Percentiles rank a stretch among this genome's conserved stretches.
Evolutionary conservation across 1,140 invertebrate species (phyloP).

Genomic region (Magallana ariakensis): DNA sequence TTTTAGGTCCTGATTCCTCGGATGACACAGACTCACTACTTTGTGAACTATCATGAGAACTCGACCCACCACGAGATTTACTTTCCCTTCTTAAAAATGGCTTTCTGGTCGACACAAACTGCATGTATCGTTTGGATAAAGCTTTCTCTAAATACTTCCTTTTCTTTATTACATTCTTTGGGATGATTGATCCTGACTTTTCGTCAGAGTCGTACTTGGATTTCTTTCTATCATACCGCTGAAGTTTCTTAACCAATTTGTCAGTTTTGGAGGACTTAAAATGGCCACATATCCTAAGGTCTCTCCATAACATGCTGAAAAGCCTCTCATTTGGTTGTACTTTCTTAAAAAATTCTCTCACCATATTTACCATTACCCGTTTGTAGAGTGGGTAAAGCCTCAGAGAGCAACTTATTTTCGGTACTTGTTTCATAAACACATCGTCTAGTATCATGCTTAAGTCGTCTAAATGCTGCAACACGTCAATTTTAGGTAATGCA

Average conservation of each 20-base stretch:
- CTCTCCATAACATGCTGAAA: conserved; percentile 26
- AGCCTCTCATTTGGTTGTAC: neutral
- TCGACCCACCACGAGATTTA: no score
- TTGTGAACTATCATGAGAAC: no score
- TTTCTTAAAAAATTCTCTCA: neutral
- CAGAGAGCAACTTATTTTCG: neutral
- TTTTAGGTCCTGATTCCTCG: no score
- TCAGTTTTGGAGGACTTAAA: neutral
- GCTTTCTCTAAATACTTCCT: neutral
- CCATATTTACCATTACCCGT: neutral
- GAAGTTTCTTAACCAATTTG: neutral
- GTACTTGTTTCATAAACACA: neutral
- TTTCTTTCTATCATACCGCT: neutral
- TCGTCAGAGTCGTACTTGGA: neutral
- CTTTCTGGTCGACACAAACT: no score
- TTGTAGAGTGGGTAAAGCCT: neutral
- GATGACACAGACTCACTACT: no score
- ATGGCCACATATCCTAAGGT: neutral
- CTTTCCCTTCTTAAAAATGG: no score
- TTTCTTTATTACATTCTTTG: neutral
- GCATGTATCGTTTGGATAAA: neutral
- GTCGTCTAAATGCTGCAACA: neutral
- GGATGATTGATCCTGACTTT: neutral
- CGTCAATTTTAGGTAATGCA: no score
- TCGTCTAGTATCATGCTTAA: neutral